These are phyloP conservation scores for Boleophthalmus pectinirostris DNA, from an alignment of 2,113 vertebrate species.

Conservation along the genomic window DNA sequence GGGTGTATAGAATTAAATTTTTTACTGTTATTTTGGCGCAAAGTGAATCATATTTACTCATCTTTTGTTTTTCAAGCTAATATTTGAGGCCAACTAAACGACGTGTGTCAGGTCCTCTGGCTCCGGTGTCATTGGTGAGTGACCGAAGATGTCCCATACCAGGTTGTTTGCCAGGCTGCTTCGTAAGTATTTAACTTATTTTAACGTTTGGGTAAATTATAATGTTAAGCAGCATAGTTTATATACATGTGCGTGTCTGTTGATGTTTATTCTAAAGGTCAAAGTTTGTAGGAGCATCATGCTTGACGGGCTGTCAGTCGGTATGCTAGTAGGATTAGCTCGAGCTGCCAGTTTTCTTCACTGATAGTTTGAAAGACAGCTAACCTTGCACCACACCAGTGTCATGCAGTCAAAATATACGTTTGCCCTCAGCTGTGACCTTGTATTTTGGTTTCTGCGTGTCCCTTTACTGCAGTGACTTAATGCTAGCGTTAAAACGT, in stretches of 20 bases:
- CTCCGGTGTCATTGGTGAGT: constrained; percentile 81
- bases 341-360: not conserved
- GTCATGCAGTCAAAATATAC: not conserved
- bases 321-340: constrained; percentile 38
- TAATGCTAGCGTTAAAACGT: no score
- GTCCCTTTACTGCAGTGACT: not conserved
- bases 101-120: constrained; percentile 48
- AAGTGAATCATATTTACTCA: rapidly evolving
- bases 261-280: not conserved
- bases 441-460: not conserved
- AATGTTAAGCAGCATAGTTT: not conserved
- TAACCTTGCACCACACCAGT: not conserved
- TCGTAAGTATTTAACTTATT: constrained; percentile 70
- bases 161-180: constrained; percentile 79
- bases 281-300: not conserved
- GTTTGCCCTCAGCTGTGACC: constrained; percentile 40
- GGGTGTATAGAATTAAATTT: rapidly evolving
- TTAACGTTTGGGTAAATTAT: rapidly evolving
- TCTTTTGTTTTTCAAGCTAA: constrained; percentile 1
- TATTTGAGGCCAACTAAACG: constrained; percentile 40
- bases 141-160: constrained; percentile 82
- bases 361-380: constrained; percentile 27
- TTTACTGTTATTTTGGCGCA: not conserved
- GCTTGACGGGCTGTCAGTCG: constrained; percentile 18
- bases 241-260: not conserved